These are phyloP conservation scores for Philonicus albiceps DNA, from an alignment of 2,888 invertebrate species.

Conservation along the genomic window DNA sequence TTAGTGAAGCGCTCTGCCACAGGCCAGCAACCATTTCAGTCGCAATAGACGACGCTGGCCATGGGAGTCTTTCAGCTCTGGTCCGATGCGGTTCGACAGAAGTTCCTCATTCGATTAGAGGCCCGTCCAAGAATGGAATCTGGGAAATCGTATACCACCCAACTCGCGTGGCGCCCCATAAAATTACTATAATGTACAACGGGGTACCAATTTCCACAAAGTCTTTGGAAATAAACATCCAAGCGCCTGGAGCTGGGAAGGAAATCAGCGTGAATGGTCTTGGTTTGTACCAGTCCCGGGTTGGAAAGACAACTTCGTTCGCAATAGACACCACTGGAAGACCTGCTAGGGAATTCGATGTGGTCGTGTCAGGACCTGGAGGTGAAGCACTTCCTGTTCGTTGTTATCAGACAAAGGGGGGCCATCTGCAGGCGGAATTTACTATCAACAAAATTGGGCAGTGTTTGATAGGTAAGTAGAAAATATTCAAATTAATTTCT, in stretches of 20 bases:
- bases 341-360: conserved; percentile 88
- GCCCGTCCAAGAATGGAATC: conserved; percentile 73
- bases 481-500: conserved; percentile 3
- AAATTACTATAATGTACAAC: conserved; percentile 85
- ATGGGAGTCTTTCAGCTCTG: conserved; percentile 80
- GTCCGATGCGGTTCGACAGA: conserved; percentile 83
- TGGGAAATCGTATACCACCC: conserved; percentile 91
- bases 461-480: conserved; percentile 69
- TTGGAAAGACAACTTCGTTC: conserved; percentile 84
- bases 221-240: conserved; percentile 68
- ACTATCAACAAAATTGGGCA: conserved; percentile 80
- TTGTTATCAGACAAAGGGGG: conserved; percentile 96
- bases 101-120: conserved; percentile 82
- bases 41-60: conserved; percentile 81
- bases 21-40: conserved; percentile 83
- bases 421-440: conserved; percentile 93
- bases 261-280: conserved; percentile 77
- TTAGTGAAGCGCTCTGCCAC: conserved; percentile 81
- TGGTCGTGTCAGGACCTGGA: conserved; percentile 84
- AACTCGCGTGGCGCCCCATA: conserved; percentile 84
- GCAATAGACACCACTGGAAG: conserved; percentile 87
- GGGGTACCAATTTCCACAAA: conserved; percentile 74
- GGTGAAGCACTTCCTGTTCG: conserved; percentile 85
- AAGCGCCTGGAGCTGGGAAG: conserved; percentile 73
- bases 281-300: conserved; percentile 85